These are phyloP conservation scores for Nautilus pompilius DNA, from an alignment of 1,140 invertebrate genomes.

Conservation along the genomic window DNA sequence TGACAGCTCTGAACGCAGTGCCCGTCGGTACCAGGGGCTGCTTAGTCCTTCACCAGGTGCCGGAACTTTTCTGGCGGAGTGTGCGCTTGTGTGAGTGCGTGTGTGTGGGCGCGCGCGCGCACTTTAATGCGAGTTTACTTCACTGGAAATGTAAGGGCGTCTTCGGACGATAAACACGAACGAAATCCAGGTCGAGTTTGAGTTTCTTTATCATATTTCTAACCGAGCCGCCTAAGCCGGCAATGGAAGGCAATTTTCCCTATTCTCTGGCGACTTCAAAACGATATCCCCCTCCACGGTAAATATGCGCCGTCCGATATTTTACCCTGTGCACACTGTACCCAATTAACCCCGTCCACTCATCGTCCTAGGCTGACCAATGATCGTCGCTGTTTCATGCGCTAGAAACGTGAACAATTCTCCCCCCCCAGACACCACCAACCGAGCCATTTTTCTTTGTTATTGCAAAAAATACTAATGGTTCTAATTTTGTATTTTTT, in stretches of 20 bases:
- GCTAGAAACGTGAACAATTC: too few relatives aligned
- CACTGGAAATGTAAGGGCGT: not conserved
- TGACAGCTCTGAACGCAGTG: too few relatives aligned
- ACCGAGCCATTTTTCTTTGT: not conserved
- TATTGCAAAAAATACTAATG: not conserved
- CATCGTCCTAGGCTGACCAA: too few relatives aligned
- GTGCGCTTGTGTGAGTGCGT: not conserved
- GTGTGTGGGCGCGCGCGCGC: not conserved
- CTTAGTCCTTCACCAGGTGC: too few relatives aligned
- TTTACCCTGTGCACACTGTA: too few relatives aligned
- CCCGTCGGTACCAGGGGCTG: too few relatives aligned
- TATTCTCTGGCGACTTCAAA: too few relatives aligned
- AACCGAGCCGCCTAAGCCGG: not conserved
- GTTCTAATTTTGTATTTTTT: not conserved
- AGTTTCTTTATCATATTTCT: not conserved
- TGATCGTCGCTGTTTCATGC: too few relatives aligned
- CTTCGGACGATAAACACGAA: not conserved
- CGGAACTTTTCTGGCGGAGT: not conserved
- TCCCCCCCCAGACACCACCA: not conserved
- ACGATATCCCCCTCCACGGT: too few relatives aligned
- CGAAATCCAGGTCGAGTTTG: not conserved
- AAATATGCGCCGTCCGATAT: too few relatives aligned
- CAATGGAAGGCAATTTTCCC: not conserved
- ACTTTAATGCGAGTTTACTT: not conserved
- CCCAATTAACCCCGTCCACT: too few relatives aligned